Evolutionary conservation across 1,140 invertebrate genomes (phyloP).

Genomic region (Helicoverpa zea): DNA sequence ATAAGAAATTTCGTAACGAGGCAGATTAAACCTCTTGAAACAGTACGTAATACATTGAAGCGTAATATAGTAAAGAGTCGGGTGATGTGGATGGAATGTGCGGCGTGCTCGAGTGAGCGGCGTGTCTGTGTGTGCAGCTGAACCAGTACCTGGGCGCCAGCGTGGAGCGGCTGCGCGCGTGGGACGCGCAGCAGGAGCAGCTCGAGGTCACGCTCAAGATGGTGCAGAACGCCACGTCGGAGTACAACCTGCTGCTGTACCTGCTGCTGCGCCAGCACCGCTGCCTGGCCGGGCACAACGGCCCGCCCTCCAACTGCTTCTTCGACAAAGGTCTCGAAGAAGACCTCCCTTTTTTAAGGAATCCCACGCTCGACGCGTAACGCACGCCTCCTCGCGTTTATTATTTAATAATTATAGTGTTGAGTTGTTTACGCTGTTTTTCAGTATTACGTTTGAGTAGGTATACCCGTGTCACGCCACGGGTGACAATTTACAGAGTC

Average conservation of each 20-base stretch:
- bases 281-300: conserved; percentile 53
- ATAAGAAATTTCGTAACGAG: no score
- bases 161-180: conserved; percentile 67
- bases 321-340: conserved; percentile 65
- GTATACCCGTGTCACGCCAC: no score
- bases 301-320: conserved; percentile 58
- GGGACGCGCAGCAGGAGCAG: conserved; percentile 76
- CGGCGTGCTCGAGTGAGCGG: no score
- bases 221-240: conserved; percentile 72
- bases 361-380: conserved; percentile 52
- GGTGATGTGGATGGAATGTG: neutral
- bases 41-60: neutral
- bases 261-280: conserved; percentile 72
- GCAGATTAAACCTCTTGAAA: no score
- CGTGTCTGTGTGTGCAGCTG: conserved; percentile 60
- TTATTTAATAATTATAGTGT: conserved; percentile 51
- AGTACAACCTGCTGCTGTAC: conserved; percentile 79
- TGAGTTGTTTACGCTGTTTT: conserved; percentile 49
- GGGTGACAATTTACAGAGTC: no score
- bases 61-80: neutral
- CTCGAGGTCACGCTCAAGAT: conserved; percentile 70
- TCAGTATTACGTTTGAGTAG: conserved; percentile 8
- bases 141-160: conserved; percentile 68
- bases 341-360: conserved; percentile 58
- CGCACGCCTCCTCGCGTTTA: neutral